phyloP scores from a whole-genome alignment of 2,797 vertebrate genomes.

The Smutsia temminckii region DNA sequence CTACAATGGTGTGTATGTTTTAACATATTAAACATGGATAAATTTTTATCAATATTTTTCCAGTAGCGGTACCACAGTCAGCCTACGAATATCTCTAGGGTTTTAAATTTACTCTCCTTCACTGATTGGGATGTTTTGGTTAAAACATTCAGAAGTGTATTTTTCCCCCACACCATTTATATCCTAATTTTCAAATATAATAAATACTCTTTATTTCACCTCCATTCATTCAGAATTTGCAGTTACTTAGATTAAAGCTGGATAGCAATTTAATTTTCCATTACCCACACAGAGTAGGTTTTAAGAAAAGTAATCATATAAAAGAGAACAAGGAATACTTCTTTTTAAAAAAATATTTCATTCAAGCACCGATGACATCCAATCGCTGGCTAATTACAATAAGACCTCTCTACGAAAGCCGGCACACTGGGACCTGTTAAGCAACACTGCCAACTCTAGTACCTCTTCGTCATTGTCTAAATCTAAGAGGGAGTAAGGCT shows the following conservation, averaged over 20 bases:
- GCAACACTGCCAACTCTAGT: not conserved
- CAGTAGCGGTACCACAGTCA: not conserved
- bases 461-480: not conserved
- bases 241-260: not conserved
- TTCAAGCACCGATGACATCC: not conserved
- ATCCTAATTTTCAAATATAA: not conserved
- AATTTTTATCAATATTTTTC: not conserved
- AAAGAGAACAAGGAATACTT: not conserved
- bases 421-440: not conserved
- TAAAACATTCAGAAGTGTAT: not conserved
- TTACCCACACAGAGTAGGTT: not conserved
- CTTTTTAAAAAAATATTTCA: not conserved
- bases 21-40: not conserved
- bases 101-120: not conserved
- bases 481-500: not conserved
- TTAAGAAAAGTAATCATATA: conserved; percentile 33
- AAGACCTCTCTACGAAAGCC: not conserved
- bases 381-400: not conserved
- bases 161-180: not conserved
- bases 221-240: not conserved
- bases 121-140: not conserved
- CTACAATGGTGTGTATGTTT: not conserved
- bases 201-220: conserved; percentile 12
- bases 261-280: not conserved
- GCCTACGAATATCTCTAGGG: not conserved